Evolutionary conservation across 2,797 vertebrate genomes (phyloP).

Genomic region (Hydrocynus forskahlii): DNA sequence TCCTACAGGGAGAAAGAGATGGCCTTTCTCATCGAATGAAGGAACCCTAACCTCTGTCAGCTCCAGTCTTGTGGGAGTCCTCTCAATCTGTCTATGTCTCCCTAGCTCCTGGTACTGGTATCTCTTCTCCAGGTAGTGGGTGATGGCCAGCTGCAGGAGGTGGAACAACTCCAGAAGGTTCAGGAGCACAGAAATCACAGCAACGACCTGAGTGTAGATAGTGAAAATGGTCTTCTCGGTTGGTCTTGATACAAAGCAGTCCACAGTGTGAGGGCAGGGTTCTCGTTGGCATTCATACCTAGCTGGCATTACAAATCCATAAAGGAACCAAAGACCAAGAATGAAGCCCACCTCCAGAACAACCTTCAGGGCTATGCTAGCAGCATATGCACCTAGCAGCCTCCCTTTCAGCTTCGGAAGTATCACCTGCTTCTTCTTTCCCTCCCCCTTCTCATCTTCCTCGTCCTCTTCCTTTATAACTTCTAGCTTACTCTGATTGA

Average conservation of each 20-base stretch:
- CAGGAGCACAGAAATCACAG: conserved; percentile 77
- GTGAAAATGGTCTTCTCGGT: conserved; percentile 86
- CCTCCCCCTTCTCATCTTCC: conserved; percentile 59
- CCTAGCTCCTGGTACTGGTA: conserved; percentile 31
- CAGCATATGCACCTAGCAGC: conserved; percentile 75
- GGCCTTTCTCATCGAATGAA: conserved; percentile 55
- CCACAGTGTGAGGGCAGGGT: conserved; percentile 82
- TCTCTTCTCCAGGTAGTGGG: conserved; percentile 65
- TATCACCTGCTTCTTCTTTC: conserved; percentile 46
- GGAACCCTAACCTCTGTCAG: not conserved
- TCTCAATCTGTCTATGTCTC: conserved; percentile 29
- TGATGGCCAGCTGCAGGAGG: conserved; percentile 71
- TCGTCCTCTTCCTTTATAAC: conserved; percentile 68
- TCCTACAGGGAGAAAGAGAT: conserved; percentile 48
- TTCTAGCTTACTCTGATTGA: conserved; percentile 46
- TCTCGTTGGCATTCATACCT: conserved; percentile 70
- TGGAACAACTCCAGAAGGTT: conserved; percentile 80
- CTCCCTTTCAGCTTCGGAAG: conserved; percentile 74
- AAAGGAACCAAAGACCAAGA: conserved; percentile 79
- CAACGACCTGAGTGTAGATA: conserved; percentile 80
- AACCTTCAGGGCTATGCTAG: conserved; percentile 78
- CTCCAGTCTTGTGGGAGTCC: not conserved
- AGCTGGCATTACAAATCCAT: conserved; percentile 77
- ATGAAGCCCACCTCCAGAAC: conserved; percentile 79
- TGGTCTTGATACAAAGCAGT: conserved; percentile 84